Evolutionary conservation across 2,797 vertebrate genomes (phyloP).

Genomic region (Artibeus lituratus): DNA sequence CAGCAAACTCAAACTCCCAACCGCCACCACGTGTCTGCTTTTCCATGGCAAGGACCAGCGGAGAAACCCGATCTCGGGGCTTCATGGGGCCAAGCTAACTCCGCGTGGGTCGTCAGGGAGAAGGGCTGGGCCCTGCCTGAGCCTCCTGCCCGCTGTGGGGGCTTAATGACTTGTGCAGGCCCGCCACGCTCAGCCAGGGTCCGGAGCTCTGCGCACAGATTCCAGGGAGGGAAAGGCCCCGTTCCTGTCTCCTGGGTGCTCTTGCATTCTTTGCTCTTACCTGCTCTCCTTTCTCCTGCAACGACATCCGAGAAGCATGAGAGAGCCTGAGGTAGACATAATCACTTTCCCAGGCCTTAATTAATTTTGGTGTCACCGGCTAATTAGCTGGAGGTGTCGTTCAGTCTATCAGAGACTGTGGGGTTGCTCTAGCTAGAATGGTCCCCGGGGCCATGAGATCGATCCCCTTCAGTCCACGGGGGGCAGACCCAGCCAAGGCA

Average conservation of each 20-base stretch:
- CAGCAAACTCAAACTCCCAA: not conserved
- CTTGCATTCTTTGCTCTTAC: not conserved
- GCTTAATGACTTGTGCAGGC: slow-evolving; percentile 61
- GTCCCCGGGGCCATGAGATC: not conserved
- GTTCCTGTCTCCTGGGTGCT: accelerated
- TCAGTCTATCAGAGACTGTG: not conserved
- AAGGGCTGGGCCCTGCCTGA: not conserved
- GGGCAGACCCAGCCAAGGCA: not conserved
- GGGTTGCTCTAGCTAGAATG: not conserved
- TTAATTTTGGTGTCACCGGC: not conserved
- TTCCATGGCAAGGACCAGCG: not conserved
- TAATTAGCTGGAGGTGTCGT: not conserved
- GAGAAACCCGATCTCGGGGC: slow-evolving; percentile 16
- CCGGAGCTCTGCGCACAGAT: not conserved
- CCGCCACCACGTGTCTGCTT: not conserved
- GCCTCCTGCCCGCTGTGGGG: not conserved
- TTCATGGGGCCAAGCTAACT: not conserved
- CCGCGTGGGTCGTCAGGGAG: not conserved
- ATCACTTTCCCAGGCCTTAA: slow-evolving; percentile 23
- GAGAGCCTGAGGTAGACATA: not conserved
- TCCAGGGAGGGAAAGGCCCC: not conserved
- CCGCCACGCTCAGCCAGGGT: not conserved
- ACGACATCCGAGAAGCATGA: slow-evolving; percentile 2
- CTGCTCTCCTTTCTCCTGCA: no score
- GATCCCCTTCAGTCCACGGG: not conserved